Evolutionary conservation across 2,888 invertebrate species (phyloP).

Genomic region (Idaea biselata): DNA sequence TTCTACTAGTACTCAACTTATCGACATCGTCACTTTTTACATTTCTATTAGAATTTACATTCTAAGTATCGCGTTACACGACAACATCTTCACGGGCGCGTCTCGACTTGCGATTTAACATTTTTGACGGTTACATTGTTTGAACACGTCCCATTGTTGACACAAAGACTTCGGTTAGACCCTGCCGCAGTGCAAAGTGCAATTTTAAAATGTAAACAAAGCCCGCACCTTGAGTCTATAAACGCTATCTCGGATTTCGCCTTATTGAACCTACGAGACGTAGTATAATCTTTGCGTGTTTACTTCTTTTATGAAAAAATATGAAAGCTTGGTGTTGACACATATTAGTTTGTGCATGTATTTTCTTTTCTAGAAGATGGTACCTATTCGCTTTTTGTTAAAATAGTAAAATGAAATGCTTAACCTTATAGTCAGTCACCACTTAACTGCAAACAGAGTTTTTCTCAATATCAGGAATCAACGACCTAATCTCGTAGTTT

Average conservation of each 20-base stretch:
- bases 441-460: too few relatives aligned
- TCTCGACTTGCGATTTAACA: conserved; percentile 53
- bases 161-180: conserved; percentile 65
- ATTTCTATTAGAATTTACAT: neutral
- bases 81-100: conserved; percentile 38
- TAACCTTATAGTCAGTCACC: neutral
- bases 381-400: conserved; percentile 21
- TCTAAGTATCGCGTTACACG: neutral
- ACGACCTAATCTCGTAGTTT: neutral
- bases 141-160: conserved; percentile 66
- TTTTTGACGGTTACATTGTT: conserved; percentile 74
- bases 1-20: neutral
- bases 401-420: neutral
- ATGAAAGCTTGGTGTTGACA: conserved; percentile 34
- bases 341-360: conserved; percentile 33
- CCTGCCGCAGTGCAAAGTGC: conserved; percentile 74
- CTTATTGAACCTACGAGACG: conserved; percentile 65
- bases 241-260: conserved; percentile 71
- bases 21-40: neutral
- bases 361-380: conserved; percentile 27
- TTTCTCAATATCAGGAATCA: neutral
- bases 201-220: conserved; percentile 80
- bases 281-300: conserved; percentile 51
- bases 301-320: conserved; percentile 47
- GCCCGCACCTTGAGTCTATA: conserved; percentile 69